Conservation (phyloP, 2,888 invertebrate species). For the Exocentrus adspersus region DNA sequence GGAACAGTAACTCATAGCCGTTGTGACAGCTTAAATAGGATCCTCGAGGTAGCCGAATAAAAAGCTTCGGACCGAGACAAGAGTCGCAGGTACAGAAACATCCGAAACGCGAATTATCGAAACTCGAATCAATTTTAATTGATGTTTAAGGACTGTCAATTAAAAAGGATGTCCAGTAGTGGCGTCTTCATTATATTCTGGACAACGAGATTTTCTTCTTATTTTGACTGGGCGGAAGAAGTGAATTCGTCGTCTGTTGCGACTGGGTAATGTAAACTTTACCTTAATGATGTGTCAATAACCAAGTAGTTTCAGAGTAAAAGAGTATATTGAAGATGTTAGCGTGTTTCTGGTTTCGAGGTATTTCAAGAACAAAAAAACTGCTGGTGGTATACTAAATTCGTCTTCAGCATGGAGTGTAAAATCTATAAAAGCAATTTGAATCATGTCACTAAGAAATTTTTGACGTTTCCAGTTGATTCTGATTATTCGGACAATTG, state of each 20-base stretch:
- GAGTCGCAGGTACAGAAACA: slow-evolving; percentile 16
- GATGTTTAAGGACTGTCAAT: slow-evolving; percentile 30
- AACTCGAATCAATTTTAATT: slow-evolving; percentile 24
- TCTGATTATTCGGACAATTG: slow-evolving; percentile 23
- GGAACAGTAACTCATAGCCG: slow-evolving; percentile 30
- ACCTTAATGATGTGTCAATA: too few relatives aligned
- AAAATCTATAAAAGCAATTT: slow-evolving; percentile 1
- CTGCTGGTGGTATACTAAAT: too few relatives aligned
- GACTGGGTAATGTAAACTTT: neutral
- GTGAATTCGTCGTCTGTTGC: neutral
- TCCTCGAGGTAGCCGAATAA: slow-evolving; percentile 22
- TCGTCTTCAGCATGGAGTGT: too few relatives aligned
- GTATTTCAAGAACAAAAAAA: too few relatives aligned
- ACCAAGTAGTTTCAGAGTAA: too few relatives aligned
- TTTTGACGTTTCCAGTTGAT: slow-evolving; percentile 5
- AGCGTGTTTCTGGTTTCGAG: too few relatives aligned
- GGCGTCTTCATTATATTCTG: slow-evolving; percentile 26
- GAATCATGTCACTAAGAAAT: neutral
- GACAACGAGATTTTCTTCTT: neutral
- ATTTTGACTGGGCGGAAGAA: neutral
- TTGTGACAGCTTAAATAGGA: slow-evolving; percentile 23
- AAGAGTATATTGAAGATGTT: too few relatives aligned
- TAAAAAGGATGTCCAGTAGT: slow-evolving; percentile 5
- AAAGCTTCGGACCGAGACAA: slow-evolving; percentile 7
- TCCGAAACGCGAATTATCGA: slow-evolving; percentile 22